Percentiles rank a stretch among this genome's conserved stretches.
phyloP scores from a whole-genome alignment of 2,113 vertebrate species.

The Microtus ochrogaster region DNA sequence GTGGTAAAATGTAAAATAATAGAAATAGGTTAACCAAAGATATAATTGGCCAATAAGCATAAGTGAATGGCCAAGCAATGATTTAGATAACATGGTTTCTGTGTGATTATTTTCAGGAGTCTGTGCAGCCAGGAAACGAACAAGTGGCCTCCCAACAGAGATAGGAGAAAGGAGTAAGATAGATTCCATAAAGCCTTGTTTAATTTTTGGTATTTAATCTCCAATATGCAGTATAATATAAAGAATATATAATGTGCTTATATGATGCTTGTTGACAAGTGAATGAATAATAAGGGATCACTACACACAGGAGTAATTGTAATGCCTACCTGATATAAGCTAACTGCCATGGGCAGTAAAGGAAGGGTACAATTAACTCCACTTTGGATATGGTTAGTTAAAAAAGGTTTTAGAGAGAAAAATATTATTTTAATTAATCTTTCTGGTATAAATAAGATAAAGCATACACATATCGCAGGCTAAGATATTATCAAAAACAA shows the following conservation, averaged over 20 bases:
- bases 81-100: too few species aligned
- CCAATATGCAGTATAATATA: not conserved
- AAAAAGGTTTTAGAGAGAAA: slow-evolving; percentile 38
- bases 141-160: too few species aligned
- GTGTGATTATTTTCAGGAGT: too few species aligned
- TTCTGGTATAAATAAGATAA: slow-evolving; percentile 22
- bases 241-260: not conserved
- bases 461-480: not conserved
- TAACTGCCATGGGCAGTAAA: not conserved
- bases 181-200: not conserved
- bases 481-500: not conserved
- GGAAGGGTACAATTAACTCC: not conserved
- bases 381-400: not conserved
- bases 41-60: too few species aligned
- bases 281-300: not conserved
- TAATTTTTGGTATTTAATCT: not conserved
- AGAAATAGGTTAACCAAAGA: too few species aligned
- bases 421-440: slow-evolving; percentile 32
- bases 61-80: too few species aligned
- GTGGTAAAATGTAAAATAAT: too few species aligned
- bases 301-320: not conserved
- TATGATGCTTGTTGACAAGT: not conserved
- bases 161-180: not conserved
- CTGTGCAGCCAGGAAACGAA: too few species aligned
- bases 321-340: not conserved